Conservation (phyloP, 2,113 vertebrate genomes). For the Polypterus bichir region DNA sequence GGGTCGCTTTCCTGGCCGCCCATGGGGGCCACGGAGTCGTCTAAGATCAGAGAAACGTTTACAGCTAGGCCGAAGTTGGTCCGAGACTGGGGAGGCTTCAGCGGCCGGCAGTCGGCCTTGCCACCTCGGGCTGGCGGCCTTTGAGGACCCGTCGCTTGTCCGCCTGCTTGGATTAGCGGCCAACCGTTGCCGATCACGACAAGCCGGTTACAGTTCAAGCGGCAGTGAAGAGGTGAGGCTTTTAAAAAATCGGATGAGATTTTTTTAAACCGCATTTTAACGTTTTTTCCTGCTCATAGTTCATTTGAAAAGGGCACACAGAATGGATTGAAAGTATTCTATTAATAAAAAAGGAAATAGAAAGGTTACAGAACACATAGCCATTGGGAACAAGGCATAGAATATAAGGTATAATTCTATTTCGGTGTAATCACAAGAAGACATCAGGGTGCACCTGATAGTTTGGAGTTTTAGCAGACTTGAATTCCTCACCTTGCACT, state of each 20-base stretch:
- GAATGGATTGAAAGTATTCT: not conserved
- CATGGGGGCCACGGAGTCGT: slow-evolving; percentile 64
- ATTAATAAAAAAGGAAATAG: too few species aligned
- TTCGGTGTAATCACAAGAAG: too few species aligned
- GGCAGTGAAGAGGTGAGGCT: slow-evolving; percentile 55
- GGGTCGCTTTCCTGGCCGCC: slow-evolving; percentile 79
- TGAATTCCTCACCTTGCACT: too few species aligned
- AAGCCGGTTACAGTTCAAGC: slow-evolving; percentile 68
- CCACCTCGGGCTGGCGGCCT: slow-evolving; percentile 59
- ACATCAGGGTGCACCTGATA: too few species aligned
- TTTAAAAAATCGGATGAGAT: slow-evolving; percentile 16
- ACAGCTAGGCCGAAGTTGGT: slow-evolving; percentile 55
- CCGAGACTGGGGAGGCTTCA: slow-evolving; percentile 54
- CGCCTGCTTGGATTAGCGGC: slow-evolving; percentile 67
- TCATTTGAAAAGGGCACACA: too few species aligned
- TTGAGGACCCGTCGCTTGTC: slow-evolving; percentile 68
- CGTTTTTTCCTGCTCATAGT: not conserved
- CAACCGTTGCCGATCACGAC: slow-evolving; percentile 61
- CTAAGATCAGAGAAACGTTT: slow-evolving; percentile 58
- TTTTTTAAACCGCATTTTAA: too few species aligned
- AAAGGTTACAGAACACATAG: not conserved
- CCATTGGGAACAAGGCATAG: not conserved
- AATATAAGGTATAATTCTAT: not conserved
- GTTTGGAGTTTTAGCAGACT: too few species aligned
- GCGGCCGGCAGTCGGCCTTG: slow-evolving; percentile 64